phyloP scores from a whole-genome alignment of 2,888 invertebrate species.

The Drosophila birchii region DNA sequence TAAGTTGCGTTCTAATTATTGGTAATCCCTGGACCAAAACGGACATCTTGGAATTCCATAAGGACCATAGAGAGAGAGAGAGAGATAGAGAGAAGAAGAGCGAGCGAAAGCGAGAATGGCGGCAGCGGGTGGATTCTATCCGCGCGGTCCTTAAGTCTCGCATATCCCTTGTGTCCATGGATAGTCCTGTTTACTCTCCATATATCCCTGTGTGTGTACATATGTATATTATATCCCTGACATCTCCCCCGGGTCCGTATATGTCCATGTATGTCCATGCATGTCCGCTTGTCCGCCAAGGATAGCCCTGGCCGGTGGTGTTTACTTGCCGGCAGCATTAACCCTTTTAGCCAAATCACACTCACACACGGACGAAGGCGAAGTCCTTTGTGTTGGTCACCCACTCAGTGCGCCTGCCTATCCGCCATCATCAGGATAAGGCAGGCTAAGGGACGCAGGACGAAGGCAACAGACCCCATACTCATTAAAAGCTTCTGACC shows the following conservation, averaged over 20 bases:
- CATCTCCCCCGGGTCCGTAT: slow-evolving; percentile 52
- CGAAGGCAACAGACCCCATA: slow-evolving; percentile 57
- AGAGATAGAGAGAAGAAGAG: neutral
- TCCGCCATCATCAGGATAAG: slow-evolving; percentile 63
- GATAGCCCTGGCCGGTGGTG: slow-evolving; percentile 81
- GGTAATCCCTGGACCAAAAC: slow-evolving; percentile 36
- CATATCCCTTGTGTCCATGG: slow-evolving; percentile 6
- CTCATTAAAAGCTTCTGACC: slow-evolving; percentile 83
- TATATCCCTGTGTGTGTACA: slow-evolving; percentile 38
- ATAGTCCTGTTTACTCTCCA: neutral
- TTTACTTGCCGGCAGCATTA: slow-evolving; percentile 81
- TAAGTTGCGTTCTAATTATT: slow-evolving; percentile 37
- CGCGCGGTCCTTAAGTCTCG: neutral
- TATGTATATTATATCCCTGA: slow-evolving; percentile 23
- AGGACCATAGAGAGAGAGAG: neutral
- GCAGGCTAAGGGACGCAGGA: neutral
- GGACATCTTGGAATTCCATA: slow-evolving; percentile 36
- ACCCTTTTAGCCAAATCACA: slow-evolving; percentile 70
- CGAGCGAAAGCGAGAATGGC: slow-evolving; percentile 55
- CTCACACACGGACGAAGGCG: slow-evolving; percentile 5
- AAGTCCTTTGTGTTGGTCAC: slow-evolving; percentile 54
- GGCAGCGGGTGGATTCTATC: slow-evolving; percentile 70
- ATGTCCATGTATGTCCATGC: slow-evolving; percentile 30
- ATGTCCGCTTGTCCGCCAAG: slow-evolving; percentile 46
- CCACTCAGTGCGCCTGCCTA: slow-evolving; percentile 78